Base-by-base conservation (phyloP, 2,888 invertebrate genomes). In the Troides aeacus region DNA sequence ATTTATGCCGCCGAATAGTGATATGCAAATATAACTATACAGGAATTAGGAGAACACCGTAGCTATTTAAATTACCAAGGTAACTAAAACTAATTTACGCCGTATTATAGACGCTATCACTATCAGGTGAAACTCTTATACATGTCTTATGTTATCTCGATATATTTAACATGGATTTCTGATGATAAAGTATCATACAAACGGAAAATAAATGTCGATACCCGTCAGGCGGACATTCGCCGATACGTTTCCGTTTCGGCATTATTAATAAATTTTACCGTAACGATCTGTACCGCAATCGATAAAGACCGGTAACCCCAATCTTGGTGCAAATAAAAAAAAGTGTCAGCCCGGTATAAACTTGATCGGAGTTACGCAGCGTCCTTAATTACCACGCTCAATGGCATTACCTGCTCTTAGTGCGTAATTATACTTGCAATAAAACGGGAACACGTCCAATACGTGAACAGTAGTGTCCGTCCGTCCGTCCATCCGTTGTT, bases 221-320 rank as follows among this genome's bases (percentile, higher is more conserved):
- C 30, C 6, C 0, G n/a, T 23, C 36, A 15, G 59, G 15, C 12
- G 58, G 65, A 62, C 46, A 69, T 62, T 53, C 59, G 23, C n/a
- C 56, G 6, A 53, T 66, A 39, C 21, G 23, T 66, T 66, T 70
- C 66, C 66, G 65, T 66, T 66, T 62, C 62, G 39, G 57, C 23
- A 46, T 61, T 62, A 56, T 50, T 62, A 62, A 65, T 57, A 60
- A 53, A 63, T 59, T 70, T 61, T 61, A 69, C 70, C 63, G 70
- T 66, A 70, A 63, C 46, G 39, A 66, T 62, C n/a, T 46, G 60
- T 30, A 18, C 50, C 23, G 69, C 53, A 64, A 64, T 66, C 66
- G 70, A 70, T 70, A 66, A 63, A 58, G 53, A 66, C 66, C 63
- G 63, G 58, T 70, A 63, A 66, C 69, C 69, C 66, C 66, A 42